These are phyloP conservation scores for Pteronotus mesoamericanus DNA, from an alignment of 2,797 vertebrate genomes.

Conservation along the genomic window DNA sequence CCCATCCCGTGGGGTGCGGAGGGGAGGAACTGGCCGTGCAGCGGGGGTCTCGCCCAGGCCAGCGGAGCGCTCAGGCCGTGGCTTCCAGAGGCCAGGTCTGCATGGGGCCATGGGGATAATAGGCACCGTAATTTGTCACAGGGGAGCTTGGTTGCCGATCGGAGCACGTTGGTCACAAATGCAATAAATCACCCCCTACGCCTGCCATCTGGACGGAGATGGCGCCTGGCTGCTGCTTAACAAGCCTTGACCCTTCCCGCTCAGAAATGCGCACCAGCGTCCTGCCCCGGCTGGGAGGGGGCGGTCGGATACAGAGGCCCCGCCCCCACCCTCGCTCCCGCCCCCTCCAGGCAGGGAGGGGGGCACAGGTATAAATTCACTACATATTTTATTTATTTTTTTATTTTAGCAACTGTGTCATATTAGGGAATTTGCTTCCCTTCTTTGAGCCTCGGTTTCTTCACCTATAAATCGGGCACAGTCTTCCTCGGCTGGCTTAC, in stretches of 20 bases:
- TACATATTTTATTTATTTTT: background rate
- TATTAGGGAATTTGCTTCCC: background rate
- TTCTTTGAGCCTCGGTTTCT: background rate
- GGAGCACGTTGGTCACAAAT: background rate
- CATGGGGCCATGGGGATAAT: background rate
- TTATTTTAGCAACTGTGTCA: background rate
- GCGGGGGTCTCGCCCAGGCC: background rate
- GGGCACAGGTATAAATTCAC: background rate
- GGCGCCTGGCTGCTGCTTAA: background rate
- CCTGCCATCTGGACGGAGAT: background rate
- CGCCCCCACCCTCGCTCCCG: background rate
- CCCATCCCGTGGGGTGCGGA: conserved; percentile 18
- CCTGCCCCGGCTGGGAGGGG: background rate
- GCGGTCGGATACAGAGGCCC: too few relatives aligned
- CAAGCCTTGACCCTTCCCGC: background rate
- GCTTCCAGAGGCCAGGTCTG: background rate
- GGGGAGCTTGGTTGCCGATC: background rate
- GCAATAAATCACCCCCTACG: background rate
- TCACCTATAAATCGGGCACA: background rate
- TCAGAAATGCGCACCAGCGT: background rate
- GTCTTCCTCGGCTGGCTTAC: background rate
- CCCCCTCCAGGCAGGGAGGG: background rate
- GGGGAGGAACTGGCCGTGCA: background rate
- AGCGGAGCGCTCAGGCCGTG: background rate
- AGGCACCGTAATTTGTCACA: background rate